Conservation (phyloP, 2,113 vertebrate species). For the Caloenas nicobarica region DNA sequence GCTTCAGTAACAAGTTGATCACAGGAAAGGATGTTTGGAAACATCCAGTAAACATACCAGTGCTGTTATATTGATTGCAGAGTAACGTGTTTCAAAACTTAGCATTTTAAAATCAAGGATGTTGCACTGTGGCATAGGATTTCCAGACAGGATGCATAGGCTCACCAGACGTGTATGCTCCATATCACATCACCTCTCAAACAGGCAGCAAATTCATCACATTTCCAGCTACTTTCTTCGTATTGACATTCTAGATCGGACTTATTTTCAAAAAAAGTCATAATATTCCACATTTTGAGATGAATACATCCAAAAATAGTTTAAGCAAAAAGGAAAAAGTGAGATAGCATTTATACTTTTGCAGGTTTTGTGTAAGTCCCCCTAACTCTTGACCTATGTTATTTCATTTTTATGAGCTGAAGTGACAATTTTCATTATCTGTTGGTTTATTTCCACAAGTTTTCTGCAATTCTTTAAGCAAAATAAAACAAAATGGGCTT, state of each 20-base stretch:
- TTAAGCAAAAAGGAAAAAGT: not conserved
- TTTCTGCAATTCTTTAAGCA: not conserved
- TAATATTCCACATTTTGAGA: not conserved
- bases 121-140: not conserved
- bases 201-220: not conserved
- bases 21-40: not conserved
- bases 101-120: not conserved
- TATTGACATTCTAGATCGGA: not conserved
- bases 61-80: not conserved
- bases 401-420: not conserved
- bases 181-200: not conserved
- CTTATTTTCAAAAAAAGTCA: not conserved
- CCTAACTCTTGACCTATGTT: not conserved
- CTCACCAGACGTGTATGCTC: not conserved
- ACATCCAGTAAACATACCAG: not conserved
- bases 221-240: not conserved
- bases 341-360: not conserved
- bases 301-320: not conserved
- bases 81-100: not conserved
- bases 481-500: not conserved
- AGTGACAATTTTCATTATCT: not conserved
- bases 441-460: not conserved
- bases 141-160: not conserved
- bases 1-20: not conserved
- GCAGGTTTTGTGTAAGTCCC: not conserved